Base-by-base conservation (phyloP, 2,888 invertebrate genomes). In the Trichacis sp. region DNA sequence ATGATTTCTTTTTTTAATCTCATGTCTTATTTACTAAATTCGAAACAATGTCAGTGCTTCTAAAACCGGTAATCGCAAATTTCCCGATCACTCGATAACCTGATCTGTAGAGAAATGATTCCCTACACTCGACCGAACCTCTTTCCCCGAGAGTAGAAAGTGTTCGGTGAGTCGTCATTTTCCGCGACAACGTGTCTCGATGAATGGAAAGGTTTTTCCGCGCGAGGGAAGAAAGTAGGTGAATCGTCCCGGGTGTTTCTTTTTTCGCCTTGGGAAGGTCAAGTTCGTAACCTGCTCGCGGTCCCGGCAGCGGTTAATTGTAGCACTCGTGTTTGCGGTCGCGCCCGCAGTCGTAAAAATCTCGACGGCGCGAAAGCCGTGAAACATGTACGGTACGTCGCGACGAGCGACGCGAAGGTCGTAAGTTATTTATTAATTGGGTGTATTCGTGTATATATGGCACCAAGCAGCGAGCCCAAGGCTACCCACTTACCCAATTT, bases 401-500 rank as follows among this genome's bases (percentile, higher is more conserved):
- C 53, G 53, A 53, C 53, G 40, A 53, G 12, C 30, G 33, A 11
- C 36, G 43, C 53, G 45, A 45, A 53, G 45, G 45, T 45, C 40
- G 40, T 15, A 15, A 40, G 53, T 46, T 30, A 24, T 46, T 58
- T 50, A 57, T 57, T 63, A 64, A 64, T 64, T 58, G 57, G 33
- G 42, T 47, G 45, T 50, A 42, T 12, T 57, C 58, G n/a, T 48
- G 30, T 57, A 52, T 48, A 43, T 57, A 52, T 63, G 57, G 58
- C 60, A 62, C 62, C 48, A 43, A 48, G 49, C 53, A 33, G 53
- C 48, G 15, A 19, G 19, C 29, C 55, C 64, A 70, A 68, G 68
- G 71, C 68, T 68, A 69, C 71, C 71, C 66, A 72, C 68, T 72
- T 69, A 72, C 70, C 72, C 67, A 70, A 69, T 70, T 72, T 61